Base-by-base conservation (phyloP, 2,888 invertebrate genomes). In the Lycaena phlaeas region DNA sequence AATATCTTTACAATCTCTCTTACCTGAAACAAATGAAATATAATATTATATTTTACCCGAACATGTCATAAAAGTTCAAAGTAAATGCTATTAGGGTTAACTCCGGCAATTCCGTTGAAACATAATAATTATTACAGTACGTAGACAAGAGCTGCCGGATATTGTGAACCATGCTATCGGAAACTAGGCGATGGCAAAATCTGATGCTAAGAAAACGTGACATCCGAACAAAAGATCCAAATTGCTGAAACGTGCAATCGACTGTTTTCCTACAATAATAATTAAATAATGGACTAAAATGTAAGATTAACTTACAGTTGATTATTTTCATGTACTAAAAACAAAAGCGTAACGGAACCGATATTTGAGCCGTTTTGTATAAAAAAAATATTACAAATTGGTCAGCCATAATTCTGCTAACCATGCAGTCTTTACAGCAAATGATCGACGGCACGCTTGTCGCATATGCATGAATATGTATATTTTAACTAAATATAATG, bases 11-110 rank as follows among this genome's bases (percentile, higher is more conserved):
- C 22, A 5, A 15, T 25, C 15, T 22, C 10, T 10, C 39, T 39
- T 39, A 39, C 39, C 39, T 39, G 12, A 9, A 39, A 31, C 26
- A 39, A 39, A 31, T 2, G 6, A 10, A 12, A 31, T 29, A 15
- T n/a, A 1, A 10, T 2, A 26, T 26, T 9, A 17, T 17, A 4
- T 17, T 28, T 14, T 17, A 11, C 4, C 12, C 4, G 3, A 1
- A 25, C 36, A 36, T 4, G 3, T 12, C 2, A 11, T 12, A 27
- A 14, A 5, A 11, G 11, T 27, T 27, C 6, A 7, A 5, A 4
- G 2, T 5, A 22, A 22, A 22, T 18, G 3, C 18, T 5, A 22
- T 2, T 7, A 22, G 5, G 2, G 6, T 22, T 22, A 22, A 2
- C 1, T 18, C 5, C 2, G 11, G 11, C 6, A n/a, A 18, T 17